phyloP scores from a whole-genome alignment of 2,797 vertebrate species.

The Sebastes goodei region DNA sequence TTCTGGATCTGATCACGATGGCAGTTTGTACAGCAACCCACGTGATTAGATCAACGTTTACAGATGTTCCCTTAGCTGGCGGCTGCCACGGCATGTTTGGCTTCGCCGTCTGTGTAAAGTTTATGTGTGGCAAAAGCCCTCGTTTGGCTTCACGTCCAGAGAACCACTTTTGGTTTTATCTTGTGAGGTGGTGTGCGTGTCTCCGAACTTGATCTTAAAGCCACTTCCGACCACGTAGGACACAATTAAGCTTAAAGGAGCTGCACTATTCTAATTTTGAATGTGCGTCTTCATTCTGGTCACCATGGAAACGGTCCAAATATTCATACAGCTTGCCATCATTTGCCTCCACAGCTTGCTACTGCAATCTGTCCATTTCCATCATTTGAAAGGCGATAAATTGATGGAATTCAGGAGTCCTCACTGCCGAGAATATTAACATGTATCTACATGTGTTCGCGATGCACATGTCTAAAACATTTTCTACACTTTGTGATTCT shows the following conservation, averaged over 20 bases:
- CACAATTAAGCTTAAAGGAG: background rate
- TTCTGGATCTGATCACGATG: slow-evolving; percentile 48
- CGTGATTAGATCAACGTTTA: slow-evolving; percentile 36
- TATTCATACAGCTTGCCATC: slow-evolving; percentile 26
- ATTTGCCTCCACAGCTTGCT: slow-evolving; percentile 52
- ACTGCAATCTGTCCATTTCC: slow-evolving; percentile 63
- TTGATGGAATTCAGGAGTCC: slow-evolving; percentile 65
- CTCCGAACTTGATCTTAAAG: background rate
- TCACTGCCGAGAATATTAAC: slow-evolving; percentile 27
- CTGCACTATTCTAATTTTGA: slow-evolving; percentile 9
- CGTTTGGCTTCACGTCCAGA: background rate
- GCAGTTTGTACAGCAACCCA: background rate
- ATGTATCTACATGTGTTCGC: background rate
- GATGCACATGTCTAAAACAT: background rate
- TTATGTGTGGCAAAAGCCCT: background rate
- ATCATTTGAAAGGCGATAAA: slow-evolving; percentile 57
- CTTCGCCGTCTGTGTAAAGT: background rate
- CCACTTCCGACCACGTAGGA: background rate
- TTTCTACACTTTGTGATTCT: background rate
- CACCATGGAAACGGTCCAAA: slow-evolving; percentile 53
- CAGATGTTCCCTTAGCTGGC: background rate
- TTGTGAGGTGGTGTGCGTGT: background rate
- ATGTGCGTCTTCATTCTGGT: slow-evolving; percentile 28
- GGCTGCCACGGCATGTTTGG: slow-evolving; percentile 49
- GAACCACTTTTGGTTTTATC: background rate